A percentile compares a stretch with the other conserved stretches of the same genome.
phyloP scores from a whole-genome alignment of 2,113 vertebrate genomes.

The Calyptomena viridis region DNA sequence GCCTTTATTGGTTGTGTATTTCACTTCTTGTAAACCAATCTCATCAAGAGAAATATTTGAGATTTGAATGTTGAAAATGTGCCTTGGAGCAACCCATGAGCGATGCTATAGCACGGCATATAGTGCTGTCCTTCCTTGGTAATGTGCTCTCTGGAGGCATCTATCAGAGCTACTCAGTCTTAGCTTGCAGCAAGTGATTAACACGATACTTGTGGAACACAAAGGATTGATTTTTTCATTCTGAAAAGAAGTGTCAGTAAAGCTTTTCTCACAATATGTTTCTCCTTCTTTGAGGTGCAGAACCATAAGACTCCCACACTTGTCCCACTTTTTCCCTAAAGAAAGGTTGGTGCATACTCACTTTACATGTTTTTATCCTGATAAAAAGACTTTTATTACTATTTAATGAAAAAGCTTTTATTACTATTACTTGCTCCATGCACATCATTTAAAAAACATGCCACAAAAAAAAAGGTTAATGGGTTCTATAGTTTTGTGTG shows the following conservation, averaged over 20 bases:
- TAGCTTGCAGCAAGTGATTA: neutral
- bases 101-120: neutral
- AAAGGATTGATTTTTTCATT: neutral
- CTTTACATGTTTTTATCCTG: neutral
- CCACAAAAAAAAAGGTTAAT: neutral
- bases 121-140: neutral
- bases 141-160: neutral
- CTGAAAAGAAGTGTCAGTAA: neutral
- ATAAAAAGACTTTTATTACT: neutral
- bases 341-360: neutral
- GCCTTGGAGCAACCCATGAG: neutral
- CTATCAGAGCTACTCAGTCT: neutral
- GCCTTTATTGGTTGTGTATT: neutral
- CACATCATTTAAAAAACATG: neutral
- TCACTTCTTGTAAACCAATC: neutral
- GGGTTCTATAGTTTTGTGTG: neutral
- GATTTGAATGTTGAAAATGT: neutral
- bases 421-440: neutral
- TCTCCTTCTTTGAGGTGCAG: neutral
- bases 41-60: neutral
- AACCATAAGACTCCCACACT: accelerated
- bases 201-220: neutral
- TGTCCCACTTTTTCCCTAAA: neutral
- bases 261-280: neutral
- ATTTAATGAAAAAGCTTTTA: neutral